Evolutionary conservation across 37 sponge, comb jelly and placozoan genomes (phyloP).

Genomic region (Halisarca cf. caerulea): DNA sequence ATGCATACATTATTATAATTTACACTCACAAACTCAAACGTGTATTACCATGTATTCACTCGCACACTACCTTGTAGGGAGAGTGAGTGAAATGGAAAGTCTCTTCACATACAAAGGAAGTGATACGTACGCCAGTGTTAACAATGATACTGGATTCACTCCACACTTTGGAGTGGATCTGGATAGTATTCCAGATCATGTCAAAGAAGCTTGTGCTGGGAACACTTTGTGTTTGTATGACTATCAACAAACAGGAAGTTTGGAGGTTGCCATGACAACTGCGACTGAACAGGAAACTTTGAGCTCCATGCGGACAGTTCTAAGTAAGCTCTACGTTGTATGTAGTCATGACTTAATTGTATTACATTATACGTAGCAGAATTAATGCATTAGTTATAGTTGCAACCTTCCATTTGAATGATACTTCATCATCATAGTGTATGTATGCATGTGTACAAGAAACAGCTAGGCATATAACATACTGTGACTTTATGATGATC

Average conservation of each 20-base stretch:
- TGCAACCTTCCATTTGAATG: too few relatives aligned
- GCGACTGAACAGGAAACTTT: not conserved
- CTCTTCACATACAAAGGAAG: not conserved
- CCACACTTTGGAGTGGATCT: not conserved
- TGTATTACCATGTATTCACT: not conserved
- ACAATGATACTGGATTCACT: not conserved
- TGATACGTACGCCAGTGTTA: not conserved
- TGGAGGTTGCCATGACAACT: constrained; percentile 8
- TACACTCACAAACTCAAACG: too few relatives aligned
- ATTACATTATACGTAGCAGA: too few relatives aligned
- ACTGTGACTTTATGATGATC: too few relatives aligned
- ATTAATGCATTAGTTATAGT: too few relatives aligned
- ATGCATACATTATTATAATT: too few relatives aligned
- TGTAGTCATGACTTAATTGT: too few relatives aligned
- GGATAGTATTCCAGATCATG: not conserved
- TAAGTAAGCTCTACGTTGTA: not conserved
- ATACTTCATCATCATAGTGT: too few relatives aligned
- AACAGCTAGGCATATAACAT: too few relatives aligned
- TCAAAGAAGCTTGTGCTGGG: not conserved
- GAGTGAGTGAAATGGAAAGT: not conserved
- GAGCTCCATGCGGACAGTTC: not conserved
- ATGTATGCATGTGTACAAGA: too few relatives aligned
- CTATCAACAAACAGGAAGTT: not conserved
- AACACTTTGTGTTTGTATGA: not conserved
- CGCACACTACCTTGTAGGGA: not conserved